Conservation (phyloP, 2,888 invertebrate species). For the Sylvicola cinctus region DNA sequence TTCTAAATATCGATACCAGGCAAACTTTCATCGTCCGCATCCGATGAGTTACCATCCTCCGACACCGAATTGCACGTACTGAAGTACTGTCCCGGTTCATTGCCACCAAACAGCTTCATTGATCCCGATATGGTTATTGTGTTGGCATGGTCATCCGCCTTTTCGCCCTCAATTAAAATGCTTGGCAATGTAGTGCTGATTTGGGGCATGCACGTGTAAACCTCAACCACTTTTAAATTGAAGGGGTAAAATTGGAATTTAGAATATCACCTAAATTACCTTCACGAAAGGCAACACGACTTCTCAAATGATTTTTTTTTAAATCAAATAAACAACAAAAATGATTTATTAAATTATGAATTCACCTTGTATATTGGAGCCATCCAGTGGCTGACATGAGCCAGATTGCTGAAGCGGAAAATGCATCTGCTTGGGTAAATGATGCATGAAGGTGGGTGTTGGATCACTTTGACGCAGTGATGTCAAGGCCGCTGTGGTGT, state of each 20-base stretch:
- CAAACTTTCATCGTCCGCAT: constrained; percentile 3
- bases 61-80: constrained; percentile 3
- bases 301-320: neutral
- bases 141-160: no score
- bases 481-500: no score
- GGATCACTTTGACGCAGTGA: no score
- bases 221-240: constrained; percentile 1
- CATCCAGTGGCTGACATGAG: no score
- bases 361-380: constrained; percentile 4
- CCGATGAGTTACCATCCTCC: constrained; percentile 4
- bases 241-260: neutral
- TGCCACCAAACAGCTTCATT: no score
- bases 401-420: no score
- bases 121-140: no score
- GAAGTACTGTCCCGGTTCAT: no score
- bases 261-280: neutral
- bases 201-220: constrained; percentile 10
- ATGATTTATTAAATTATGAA: no score
- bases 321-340: neutral
- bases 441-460: no score
- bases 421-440: no score
- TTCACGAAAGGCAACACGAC: neutral
- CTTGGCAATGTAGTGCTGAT: constrained; percentile 13
- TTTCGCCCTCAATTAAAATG: constrained; percentile 11
- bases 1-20: constrained; percentile 4